Base-by-base conservation (phyloP, 2,888 invertebrate species). In the Ptychoptera albimana region DNA sequence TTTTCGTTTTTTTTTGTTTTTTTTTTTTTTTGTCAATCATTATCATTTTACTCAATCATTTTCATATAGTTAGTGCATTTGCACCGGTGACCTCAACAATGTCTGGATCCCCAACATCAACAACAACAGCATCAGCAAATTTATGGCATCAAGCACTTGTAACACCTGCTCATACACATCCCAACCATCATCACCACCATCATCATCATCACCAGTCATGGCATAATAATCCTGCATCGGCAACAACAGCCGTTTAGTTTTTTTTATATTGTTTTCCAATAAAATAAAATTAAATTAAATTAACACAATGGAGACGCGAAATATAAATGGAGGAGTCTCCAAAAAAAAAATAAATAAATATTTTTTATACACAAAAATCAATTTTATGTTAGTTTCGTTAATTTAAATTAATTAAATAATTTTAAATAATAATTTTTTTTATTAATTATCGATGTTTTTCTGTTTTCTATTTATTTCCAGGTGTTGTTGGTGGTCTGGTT, bases 401-500 rank as follows among this genome's bases (percentile, higher is more conserved):
- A 23, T 43, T 43, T 43, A 30, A 30, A 37, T 43, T 43, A 36
- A 35, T 42, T 37, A 34, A 37, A 16, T 42, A 42, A 37, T 36
- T 34, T 35, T 29, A 37, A 36, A 37, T 13, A 13, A 36, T 31
- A 11, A 13, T 29, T 32, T 16, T 35, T 29, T 32, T 8, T 30
- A 34, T 29, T 12, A 36, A 42, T 29, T 12, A 14, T 42, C 32
- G 13, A 43, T 29, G 16, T 35, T 43, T 45, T 31, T 29, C 29
- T 43, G 30, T n/a, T 43, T 43, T 11, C 37, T n/a, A 30, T 31
- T 30, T 46, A 37, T 23, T 61, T 61, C 0, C 54, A 64, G 64
- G 64, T 58, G 84, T 93, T 58, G 84, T 93, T 79, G 81, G 85
- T 55, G 79, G 88, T 49, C 72, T 93, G 50, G 86, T 86, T 35